Base-by-base conservation (phyloP, 2,797 vertebrate species). In the Macrochelys suwanniensis region DNA sequence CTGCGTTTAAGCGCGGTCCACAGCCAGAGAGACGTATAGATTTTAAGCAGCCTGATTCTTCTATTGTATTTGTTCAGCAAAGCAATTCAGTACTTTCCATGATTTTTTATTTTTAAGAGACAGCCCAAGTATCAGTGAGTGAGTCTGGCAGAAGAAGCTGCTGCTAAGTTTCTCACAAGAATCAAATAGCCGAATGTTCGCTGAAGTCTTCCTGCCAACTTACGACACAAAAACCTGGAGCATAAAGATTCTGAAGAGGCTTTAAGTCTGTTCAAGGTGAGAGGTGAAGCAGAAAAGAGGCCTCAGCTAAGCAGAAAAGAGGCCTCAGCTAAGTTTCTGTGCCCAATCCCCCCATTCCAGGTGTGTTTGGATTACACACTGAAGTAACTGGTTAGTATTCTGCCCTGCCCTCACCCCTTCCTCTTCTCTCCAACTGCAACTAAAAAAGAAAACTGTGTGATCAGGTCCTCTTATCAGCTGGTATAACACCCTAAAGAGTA, bases 1-100 rank as follows among this genome's bases (percentile, higher is more conserved):
- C 45, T 16, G 68, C 42, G 33, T 11, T n/a, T 61, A 7, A 5
- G n/a, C 23, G 90, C 76, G 37, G 25, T 59, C 33, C 81, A 5
- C 0, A 5, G 59, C 21, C 61, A 68, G 61, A 26, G 7, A 42
- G 17, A 6, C 1, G 10, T 5, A 26, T 4, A 6, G 25, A 13
- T 26, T 47, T 25, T 25, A 74, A 42, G 23, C 19, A 42, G 68
- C 37, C 37, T 25, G 21, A 25, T 23, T 42, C n/a, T 42, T 74
- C 37, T 42, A 23, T 5, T 71, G 10, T 42, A 12, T 45, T 76
- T 26, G 37, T 76, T 76, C 25, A 45, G 23, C 42, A 13, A 45
- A 47, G 42, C 2, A 71, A 42, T 42, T 42, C 3, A 3, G 37
- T 23, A 19, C 21, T 37, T 15, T 31, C 26, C 12, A 31, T 28